Percentiles rank a stretch among this genome's conserved stretches.
These are phyloP conservation scores for Eupelmus urozonus DNA, from an alignment of 2,888 invertebrate genomes.

Conservation along the genomic window DNA sequence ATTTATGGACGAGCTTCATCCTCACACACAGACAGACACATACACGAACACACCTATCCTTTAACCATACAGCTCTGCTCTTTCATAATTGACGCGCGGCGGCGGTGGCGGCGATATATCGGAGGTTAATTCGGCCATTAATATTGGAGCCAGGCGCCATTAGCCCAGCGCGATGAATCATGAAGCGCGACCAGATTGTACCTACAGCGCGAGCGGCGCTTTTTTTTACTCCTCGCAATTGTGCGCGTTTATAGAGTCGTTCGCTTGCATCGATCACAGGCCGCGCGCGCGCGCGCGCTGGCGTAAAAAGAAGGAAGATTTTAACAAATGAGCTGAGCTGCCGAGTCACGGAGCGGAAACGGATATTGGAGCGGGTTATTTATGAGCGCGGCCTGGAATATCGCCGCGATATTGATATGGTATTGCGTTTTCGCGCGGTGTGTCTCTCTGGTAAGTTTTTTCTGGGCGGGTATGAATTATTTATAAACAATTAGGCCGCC, in stretches of 20 bases:
- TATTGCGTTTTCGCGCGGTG: constrained; percentile 46
- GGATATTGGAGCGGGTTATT: constrained; percentile 47
- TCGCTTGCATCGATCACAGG: constrained; percentile 37
- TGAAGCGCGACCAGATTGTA: not conserved
- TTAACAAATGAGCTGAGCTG: too few relatives aligned
- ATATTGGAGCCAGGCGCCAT: constrained; percentile 46
- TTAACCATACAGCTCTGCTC: not conserved
- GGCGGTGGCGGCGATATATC: constrained; percentile 28
- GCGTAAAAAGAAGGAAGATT: not conserved
- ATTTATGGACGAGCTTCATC: constrained; percentile 8
- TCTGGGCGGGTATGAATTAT: not conserved
- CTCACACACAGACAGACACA: not conserved
- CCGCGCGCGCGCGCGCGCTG: constrained; percentile 17
- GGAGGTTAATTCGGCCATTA: constrained; percentile 52
- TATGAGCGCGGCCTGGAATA: not conserved
- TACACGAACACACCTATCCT: not conserved
- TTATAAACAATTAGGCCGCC: constrained; percentile 11
- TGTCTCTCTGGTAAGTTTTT: too few relatives aligned
- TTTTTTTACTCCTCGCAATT: not conserved
- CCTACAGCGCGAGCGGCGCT: not conserved
- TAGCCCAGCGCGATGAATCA: constrained; percentile 50
- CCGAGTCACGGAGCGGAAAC: constrained; percentile 21
- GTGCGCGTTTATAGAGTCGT: not conserved
- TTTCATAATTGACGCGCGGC: constrained; percentile 46
- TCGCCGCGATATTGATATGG: constrained; percentile 30